Base-by-base conservation (phyloP, 2,113 vertebrate species). In the Tetrax tetrax region DNA sequence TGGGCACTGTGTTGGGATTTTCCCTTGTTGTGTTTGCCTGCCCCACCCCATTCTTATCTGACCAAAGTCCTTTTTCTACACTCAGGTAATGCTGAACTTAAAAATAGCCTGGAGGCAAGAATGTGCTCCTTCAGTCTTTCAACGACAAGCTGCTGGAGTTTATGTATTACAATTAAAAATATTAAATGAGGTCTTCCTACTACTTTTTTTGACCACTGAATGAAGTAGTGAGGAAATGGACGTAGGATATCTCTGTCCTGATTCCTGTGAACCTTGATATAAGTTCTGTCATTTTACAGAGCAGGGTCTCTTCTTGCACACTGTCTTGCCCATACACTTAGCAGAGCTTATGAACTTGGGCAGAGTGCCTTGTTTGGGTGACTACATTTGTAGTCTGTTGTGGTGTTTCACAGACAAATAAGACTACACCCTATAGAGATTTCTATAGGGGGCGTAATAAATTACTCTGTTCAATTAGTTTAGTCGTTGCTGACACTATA, bases 21-120 rank as follows among this genome's bases (percentile, higher is more conserved):
- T 23, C 72, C 13, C 57, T 82, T 68, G 15, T 74, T 5, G 0
- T 47, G 48, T 59, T 37, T 1, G 0, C 63, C 64, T 12, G 50
- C 41, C 25, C 29, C 14, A 17, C 25, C 12, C 21, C 3, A 10
- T 66, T 69, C 66, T 90, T 92, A 69, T 86, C n/a, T 87, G 91
- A 66, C 64, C 8, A 12, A 27, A 81, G 47, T 57, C 24, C 22
- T 90, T 92, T 74, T 83, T 80, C 45, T 89, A 12, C 25, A 53
- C 23, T 77, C 12, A 54, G 41, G 10, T 89, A 59, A 80, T 65
- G 64, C 22, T 59, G 45, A 72, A 77, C 27, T 28, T 16, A 6
- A 25, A 33, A 54, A 65, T 59, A 78, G 7, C 68, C 68, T 77
- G 64, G 25, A 81, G 80, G n/a, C 14, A 71, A 48, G 57, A 65